Conservation (phyloP, 2,113 vertebrate genomes). For the Puma concolor region DNA sequence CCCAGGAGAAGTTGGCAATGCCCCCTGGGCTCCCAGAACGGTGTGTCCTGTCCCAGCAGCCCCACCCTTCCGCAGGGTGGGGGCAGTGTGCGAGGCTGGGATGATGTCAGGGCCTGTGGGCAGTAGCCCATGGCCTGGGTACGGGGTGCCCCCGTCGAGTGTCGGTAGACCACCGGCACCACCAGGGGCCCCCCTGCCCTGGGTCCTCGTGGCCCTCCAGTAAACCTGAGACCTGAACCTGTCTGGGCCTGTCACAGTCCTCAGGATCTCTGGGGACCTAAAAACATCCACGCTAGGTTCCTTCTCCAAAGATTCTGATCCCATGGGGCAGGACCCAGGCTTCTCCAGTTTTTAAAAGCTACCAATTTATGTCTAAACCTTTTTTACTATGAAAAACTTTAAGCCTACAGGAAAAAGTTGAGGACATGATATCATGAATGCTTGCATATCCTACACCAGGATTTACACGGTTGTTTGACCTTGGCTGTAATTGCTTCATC, state of each 20-base stretch:
- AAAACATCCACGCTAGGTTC: background rate
- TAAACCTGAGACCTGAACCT: background rate
- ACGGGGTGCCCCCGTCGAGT: accelerated
- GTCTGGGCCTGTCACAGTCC: background rate
- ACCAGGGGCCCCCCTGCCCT: background rate
- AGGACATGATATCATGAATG: background rate
- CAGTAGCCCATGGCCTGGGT: background rate
- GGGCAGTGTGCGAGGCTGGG: background rate
- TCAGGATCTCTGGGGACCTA: background rate
- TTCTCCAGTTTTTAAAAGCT: background rate
- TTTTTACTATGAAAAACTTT: background rate
- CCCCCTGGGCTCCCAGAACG: background rate
- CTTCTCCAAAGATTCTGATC: background rate
- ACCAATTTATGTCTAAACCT: background rate
- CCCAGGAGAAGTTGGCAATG: background rate
- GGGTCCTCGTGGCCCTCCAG: background rate
- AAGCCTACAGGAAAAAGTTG: background rate
- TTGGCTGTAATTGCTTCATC: background rate
- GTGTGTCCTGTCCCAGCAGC: slow-evolving; percentile 27
- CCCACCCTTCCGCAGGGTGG: background rate
- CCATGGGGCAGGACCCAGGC: background rate
- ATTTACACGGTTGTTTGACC: background rate
- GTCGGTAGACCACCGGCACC: accelerated
- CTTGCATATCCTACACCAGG: background rate
- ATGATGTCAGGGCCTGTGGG: background rate